Evolutionary conservation across 2,797 vertebrate species (phyloP).

Genomic region (Sebastes iracundus): DNA sequence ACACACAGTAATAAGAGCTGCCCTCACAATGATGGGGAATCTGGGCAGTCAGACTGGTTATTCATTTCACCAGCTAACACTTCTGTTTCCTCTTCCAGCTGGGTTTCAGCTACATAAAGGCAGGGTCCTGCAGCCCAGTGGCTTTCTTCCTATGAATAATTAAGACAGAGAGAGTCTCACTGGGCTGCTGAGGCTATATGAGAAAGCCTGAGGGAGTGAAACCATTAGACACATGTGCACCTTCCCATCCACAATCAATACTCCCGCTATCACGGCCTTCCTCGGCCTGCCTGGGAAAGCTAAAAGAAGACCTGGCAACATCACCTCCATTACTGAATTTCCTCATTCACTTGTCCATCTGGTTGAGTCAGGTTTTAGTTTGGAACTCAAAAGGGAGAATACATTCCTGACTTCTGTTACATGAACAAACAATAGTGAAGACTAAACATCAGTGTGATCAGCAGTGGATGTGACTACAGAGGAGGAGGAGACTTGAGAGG

Average conservation of each 20-base stretch:
- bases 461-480: background rate
- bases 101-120: background rate
- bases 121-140: background rate
- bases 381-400: background rate
- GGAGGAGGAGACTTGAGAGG: background rate
- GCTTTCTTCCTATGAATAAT: conserved; percentile 86
- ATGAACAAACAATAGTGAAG: background rate
- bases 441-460: background rate
- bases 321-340: background rate
- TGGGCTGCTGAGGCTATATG: conserved; percentile 55
- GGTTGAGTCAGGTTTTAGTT: background rate
- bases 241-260: conserved; percentile 28
- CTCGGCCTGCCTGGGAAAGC: background rate
- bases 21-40: background rate
- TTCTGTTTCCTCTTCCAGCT: conserved; percentile 30
- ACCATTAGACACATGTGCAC: conserved; percentile 72
- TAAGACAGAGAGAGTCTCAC: conserved; percentile 65
- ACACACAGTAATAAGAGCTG: background rate
- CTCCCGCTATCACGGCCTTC: background rate
- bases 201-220: conserved; percentile 77
- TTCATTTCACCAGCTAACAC: background rate
- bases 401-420: background rate
- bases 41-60: background rate
- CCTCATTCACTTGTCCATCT: background rate
- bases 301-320: background rate